Evolutionary conservation across 2,797 vertebrate species (phyloP).

Genomic region (Danio albolineatus): DNA sequence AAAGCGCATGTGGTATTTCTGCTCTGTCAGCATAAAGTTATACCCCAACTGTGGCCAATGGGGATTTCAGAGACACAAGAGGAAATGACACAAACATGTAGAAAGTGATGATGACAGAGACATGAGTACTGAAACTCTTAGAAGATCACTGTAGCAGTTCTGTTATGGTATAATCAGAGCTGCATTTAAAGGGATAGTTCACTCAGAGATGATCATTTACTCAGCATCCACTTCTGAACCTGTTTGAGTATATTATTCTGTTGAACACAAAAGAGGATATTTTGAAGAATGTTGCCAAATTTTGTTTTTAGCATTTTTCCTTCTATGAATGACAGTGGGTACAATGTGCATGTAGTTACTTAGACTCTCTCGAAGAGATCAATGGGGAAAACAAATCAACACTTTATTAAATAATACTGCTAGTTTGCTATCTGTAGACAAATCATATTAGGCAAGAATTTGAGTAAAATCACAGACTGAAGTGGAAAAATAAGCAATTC

Average conservation of each 20-base stretch:
- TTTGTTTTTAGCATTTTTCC: too few species aligned
- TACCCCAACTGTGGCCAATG: slow-evolving; percentile 46
- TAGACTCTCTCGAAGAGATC: too few species aligned
- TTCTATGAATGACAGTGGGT: too few species aligned
- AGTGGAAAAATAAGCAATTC: slow-evolving; percentile 8
- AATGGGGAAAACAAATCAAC: too few species aligned
- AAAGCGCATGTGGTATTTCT: slow-evolving; percentile 50
- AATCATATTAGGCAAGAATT: neutral
- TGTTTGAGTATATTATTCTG: too few species aligned
- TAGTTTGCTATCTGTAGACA: neutral
- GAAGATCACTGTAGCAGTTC: neutral
- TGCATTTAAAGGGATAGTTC: too few species aligned
- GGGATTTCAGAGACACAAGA: slow-evolving; percentile 41
- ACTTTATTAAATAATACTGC: too few species aligned
- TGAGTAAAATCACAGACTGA: neutral
- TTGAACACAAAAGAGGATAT: too few species aligned
- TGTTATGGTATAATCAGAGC: neutral
- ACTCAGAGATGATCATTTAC: too few species aligned
- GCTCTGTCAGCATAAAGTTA: slow-evolving; percentile 52
- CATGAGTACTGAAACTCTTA: slow-evolving; percentile 10
- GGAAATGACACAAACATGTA: slow-evolving; percentile 51
- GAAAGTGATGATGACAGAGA: slow-evolving; percentile 24
- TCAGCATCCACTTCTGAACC: too few species aligned
- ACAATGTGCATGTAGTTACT: too few species aligned
- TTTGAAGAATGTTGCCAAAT: too few species aligned